Evolutionary conservation across 1,140 invertebrate species (phyloP).

Genomic region (Pogonus chalceus): DNA sequence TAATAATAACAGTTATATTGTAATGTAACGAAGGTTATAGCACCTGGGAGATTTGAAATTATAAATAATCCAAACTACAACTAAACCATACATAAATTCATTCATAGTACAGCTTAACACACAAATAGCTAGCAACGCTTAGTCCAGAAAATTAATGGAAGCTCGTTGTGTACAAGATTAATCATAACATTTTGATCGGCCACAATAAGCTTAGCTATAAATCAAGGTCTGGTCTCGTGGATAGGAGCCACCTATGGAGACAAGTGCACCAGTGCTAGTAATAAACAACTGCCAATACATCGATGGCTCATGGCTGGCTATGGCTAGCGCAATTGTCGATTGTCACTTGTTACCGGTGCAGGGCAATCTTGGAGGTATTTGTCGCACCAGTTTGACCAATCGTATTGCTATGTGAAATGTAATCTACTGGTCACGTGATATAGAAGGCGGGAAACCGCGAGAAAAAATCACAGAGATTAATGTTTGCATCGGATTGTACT

Average conservation of each 20-base stretch:
- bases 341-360: conserved; percentile 9
- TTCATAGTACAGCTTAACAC: neutral
- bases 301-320: too few relatives aligned
- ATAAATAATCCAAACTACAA: too few relatives aligned
- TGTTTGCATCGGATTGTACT: too few relatives aligned
- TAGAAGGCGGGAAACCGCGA: neutral
- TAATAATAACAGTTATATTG: too few relatives aligned
- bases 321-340: conserved; percentile 18
- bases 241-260: conserved; percentile 16
- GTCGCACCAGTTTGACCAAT: conserved; percentile 1
- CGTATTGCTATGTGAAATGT: neutral
- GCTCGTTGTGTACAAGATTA: neutral
- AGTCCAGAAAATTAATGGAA: conserved; percentile 5
- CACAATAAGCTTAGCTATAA: neutral
- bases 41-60: too few relatives aligned
- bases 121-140: neutral
- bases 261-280: conserved; percentile 8
- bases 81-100: neutral
- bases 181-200: neutral
- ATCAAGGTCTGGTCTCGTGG: neutral
- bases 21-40: too few relatives aligned
- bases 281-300: conserved; percentile 16
- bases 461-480: conserved; percentile 2
- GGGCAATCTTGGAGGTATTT: neutral
- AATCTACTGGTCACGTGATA: neutral